phyloP scores from a whole-genome alignment of 2,797 vertebrate genomes.

The Hapalemur alaotrensis region DNA sequence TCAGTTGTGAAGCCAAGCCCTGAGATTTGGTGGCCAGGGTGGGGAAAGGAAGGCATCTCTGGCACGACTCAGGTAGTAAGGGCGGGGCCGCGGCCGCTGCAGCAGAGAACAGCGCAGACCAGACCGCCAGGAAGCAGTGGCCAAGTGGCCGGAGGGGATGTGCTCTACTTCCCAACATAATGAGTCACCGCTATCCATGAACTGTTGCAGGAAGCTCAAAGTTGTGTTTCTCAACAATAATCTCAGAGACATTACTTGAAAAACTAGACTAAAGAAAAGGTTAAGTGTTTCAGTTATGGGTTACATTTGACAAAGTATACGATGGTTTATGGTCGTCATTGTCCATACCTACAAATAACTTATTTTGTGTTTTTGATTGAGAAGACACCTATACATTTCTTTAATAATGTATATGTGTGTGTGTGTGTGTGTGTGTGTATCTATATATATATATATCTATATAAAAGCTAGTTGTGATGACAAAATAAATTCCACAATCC shows the following conservation, averaged over 20 bases:
- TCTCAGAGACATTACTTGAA: constrained; percentile 64
- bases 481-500: not conserved
- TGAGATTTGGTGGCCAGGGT: constrained; percentile 92
- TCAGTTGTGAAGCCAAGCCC: constrained; percentile 89
- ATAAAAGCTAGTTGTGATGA: constrained; percentile 32
- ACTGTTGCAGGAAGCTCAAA: constrained; percentile 45
- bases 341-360: constrained; percentile 80
- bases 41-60: constrained; percentile 91
- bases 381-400: constrained; percentile 83
- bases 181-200: constrained; percentile 51
- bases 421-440: too few relatives aligned
- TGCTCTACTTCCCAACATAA: constrained; percentile 86
- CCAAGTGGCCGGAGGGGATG: constrained; percentile 84
- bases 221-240: not conserved
- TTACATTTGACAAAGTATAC: constrained; percentile 77
- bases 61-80: constrained; percentile 92
- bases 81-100: constrained; percentile 88
- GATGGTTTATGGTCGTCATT: constrained; percentile 77
- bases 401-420: too few relatives aligned
- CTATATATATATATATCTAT: not conserved
- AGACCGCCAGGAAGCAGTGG: constrained; percentile 90
- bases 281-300: constrained; percentile 61
- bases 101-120: constrained; percentile 88
- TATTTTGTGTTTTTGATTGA: constrained; percentile 84
- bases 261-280: constrained; percentile 70